A percentile compares a stretch with the other conserved stretches of the same genome.
Evolutionary conservation across 2,888 invertebrate species (phyloP).

Genomic region (Malachius bipustulatus): DNA sequence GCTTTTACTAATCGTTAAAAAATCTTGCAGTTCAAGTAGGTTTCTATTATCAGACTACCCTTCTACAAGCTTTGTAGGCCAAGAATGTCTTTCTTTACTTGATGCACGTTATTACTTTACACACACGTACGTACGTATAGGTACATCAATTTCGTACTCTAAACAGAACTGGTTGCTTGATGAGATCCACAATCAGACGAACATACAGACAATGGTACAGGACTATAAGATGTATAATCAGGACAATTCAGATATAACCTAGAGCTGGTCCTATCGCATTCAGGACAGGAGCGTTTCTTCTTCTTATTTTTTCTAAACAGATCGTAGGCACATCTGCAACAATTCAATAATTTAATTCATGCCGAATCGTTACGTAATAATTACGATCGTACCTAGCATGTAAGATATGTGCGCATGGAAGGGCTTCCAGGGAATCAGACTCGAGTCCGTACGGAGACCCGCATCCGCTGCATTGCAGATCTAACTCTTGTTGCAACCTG

Average conservation of each 20-base stretch:
- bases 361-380: no score
- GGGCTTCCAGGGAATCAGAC: conserved; percentile 61
- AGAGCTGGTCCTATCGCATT: conserved; percentile 56
- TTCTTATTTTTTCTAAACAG: conserved; percentile 52
- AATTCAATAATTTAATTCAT: conserved; percentile 4
- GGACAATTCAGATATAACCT: conserved; percentile 46
- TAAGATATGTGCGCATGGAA: conserved; percentile 79
- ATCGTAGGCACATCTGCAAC: conserved; percentile 53
- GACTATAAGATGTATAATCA: conserved; percentile 39
- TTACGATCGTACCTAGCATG: conserved; percentile 55
- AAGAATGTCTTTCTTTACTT: no score
- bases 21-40: no score
- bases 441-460: conserved; percentile 64
- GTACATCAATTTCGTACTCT: no score
- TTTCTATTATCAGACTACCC: no score
- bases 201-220: conserved; percentile 34
- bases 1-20: no score
- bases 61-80: no score
- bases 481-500: conserved; percentile 54
- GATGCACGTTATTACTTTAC: no score
- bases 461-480: conserved; percentile 71
- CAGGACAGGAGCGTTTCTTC: conserved; percentile 54
- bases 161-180: conserved; percentile 46
- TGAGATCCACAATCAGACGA: conserved; percentile 38
- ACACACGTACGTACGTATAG: no score